Conservation (phyloP, 2,113 vertebrate species). For the Odocoileus hemionus region DNA sequence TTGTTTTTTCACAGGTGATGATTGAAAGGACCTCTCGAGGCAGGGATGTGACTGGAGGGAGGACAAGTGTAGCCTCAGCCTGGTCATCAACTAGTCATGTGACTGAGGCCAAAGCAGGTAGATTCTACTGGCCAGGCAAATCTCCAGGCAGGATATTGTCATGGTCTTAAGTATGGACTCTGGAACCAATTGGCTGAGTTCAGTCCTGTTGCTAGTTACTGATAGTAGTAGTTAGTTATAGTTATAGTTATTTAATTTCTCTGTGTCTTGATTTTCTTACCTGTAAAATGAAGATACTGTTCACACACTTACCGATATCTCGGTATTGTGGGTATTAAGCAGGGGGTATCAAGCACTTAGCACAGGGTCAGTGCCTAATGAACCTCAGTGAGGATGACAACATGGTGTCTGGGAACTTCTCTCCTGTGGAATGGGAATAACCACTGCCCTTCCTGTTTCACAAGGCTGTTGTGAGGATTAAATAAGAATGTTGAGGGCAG, state of each 20-base stretch:
- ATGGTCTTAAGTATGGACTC: background rate
- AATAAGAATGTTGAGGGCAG: background rate
- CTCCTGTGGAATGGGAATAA: background rate
- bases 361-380: rapidly evolving
- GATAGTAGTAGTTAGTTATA: background rate
- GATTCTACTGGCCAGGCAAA: rapidly evolving
- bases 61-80: background rate
- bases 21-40: rapidly evolving
- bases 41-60: background rate
- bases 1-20: background rate
- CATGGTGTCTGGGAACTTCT: rapidly evolving
- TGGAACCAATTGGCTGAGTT: background rate
- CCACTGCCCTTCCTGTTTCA: too few relatives aligned
- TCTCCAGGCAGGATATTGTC: background rate
- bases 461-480: background rate
- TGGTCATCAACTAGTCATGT: background rate
- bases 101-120: background rate
- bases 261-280: background rate
- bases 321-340: background rate
- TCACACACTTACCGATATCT: background rate
- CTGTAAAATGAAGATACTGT: too few relatives aligned
- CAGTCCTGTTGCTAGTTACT: too few relatives aligned
- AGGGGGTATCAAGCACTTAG: background rate
- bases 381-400: rapidly evolving
- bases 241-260: background rate